phyloP scores from a whole-genome alignment of 2,888 invertebrate species.

The Pyrrhopygopsis socrates region DNA sequence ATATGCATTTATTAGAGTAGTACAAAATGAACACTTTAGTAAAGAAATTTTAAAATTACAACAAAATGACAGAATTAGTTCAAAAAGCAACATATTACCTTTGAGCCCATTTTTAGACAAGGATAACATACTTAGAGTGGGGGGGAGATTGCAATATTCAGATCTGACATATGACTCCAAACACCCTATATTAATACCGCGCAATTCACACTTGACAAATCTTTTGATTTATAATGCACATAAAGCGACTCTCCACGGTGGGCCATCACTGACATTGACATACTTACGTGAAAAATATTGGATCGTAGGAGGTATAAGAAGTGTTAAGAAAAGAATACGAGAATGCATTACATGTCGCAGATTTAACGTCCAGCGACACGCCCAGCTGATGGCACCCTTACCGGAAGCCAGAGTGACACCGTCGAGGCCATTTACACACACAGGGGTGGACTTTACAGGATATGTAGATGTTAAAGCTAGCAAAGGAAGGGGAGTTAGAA shows the following conservation, averaged over 20 bases:
- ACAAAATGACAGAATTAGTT: background rate
- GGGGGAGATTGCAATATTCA: background rate
- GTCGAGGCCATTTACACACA: constrained; percentile 56
- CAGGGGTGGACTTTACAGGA: constrained; percentile 68
- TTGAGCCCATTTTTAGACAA: background rate
- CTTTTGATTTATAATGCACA: background rate
- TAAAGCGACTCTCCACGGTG: background rate
- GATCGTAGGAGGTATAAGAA: constrained; percentile 8
- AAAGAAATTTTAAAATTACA: background rate
- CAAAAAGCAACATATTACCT: background rate
- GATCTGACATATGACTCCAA: background rate
- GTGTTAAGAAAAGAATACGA: constrained; percentile 6
- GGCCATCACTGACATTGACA: constrained; percentile 1
- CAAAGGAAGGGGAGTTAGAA: constrained; percentile 48
- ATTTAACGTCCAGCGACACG: background rate
- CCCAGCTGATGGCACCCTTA: constrained; percentile 5
- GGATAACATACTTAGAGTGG: background rate
- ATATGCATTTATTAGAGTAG: background rate
- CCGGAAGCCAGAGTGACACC: constrained; percentile 33
- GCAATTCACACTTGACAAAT: background rate
- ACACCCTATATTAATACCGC: background rate
- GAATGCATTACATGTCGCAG: background rate
- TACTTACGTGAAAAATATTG: constrained; percentile 13
- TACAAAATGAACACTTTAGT: background rate
- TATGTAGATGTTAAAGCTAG: constrained; percentile 24